phyloP scores from a whole-genome alignment of 1,140 invertebrate genomes.

The Pachyrhynchus sulphureomaculatus region DNA sequence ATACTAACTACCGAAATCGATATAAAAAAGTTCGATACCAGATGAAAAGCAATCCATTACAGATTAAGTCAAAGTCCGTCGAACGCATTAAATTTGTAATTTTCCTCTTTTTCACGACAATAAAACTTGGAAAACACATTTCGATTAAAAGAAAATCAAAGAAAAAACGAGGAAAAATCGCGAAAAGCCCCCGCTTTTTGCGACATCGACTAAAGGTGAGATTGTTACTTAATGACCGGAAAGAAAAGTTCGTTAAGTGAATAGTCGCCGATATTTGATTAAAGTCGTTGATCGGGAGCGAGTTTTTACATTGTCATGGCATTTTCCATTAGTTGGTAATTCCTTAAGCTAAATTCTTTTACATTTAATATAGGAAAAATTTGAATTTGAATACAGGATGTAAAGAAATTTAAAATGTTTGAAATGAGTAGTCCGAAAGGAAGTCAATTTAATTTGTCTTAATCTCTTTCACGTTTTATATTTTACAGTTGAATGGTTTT shows the following conservation, averaged over 20 bases:
- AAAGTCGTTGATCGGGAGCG: slow-evolving; percentile 13
- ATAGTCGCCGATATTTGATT: slow-evolving; percentile 32
- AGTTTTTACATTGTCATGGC: slow-evolving; percentile 3
- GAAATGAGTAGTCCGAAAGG: no score
- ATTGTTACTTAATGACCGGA: slow-evolving; percentile 34
- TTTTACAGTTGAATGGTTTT: no score
- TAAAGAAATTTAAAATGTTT: no score
- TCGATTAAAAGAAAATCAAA: slow-evolving; percentile 14
- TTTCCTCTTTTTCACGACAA: slow-evolving; percentile 4
- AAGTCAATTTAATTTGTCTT: no score
- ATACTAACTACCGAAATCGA: no score
- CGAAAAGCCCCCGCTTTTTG: slow-evolving; percentile 8
- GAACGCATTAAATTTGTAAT: slow-evolving; percentile 27
- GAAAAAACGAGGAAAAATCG: slow-evolving; percentile 17
- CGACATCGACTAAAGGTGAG: slow-evolving; percentile 29
- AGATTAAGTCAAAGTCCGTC: slow-evolving; percentile 19
- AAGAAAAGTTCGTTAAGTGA: slow-evolving; percentile 35
- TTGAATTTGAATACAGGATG: no score
- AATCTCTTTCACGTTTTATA: no score
- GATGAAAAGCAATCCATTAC: slow-evolving; percentile 19
- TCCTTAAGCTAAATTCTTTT: background rate
- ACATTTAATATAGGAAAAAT: no score
- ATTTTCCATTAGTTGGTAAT: slow-evolving; percentile 12
- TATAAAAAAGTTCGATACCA: background rate
- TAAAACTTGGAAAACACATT: slow-evolving; percentile 24